Evolutionary conservation across 2,113 vertebrate species (phyloP), one percentile per base, ranked within the genome.

Genomic region (Clarias magur): DNA sequence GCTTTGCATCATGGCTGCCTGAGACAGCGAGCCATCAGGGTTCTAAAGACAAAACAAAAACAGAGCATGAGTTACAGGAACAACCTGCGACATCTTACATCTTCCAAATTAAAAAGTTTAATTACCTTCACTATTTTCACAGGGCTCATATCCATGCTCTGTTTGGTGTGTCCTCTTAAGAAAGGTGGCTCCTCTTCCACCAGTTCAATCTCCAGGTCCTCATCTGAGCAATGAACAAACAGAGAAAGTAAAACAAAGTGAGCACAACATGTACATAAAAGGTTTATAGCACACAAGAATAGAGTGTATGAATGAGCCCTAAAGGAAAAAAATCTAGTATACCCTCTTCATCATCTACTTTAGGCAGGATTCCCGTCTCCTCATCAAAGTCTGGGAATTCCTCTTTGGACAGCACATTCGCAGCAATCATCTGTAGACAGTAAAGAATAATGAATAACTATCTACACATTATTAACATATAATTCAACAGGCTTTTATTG

Each of bases 1-100:
- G 70, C 97, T 99, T 92, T 99, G 98, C 98, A 99, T 99, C 98
- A 99, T 99, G 38, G 98, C 98, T 3, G 98, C 98, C 91, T 99
- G 98, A 34, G 98, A 99, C 83, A 99, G 93, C 4, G 98, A 99
- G 76, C 98, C 98, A 87, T 99, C 98, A 6, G 98, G 98, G 92
- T 99, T 99, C 98, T 99, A 56, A 23, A 57, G 48, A 25, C 70
- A 59, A 38, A 60, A 59, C 21, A 60, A 21, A 25, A 30, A 62
- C 13, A 80, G 12, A 53, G 11, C 4, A 78, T 12, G 16, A 42
- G 19, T 73, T 78, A 62, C 27, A 73, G 30, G 9, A 21, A 42
- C 65, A 81, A 54, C 17, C 16, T 23, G 73, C n/a, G n/a, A 57
- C 8, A 60, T 4, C 17, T 4, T 17, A 53, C 3, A 23, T 56